phyloP scores from a whole-genome alignment of 1,140 invertebrate genomes.

The Lucilia cuprina region DNA sequence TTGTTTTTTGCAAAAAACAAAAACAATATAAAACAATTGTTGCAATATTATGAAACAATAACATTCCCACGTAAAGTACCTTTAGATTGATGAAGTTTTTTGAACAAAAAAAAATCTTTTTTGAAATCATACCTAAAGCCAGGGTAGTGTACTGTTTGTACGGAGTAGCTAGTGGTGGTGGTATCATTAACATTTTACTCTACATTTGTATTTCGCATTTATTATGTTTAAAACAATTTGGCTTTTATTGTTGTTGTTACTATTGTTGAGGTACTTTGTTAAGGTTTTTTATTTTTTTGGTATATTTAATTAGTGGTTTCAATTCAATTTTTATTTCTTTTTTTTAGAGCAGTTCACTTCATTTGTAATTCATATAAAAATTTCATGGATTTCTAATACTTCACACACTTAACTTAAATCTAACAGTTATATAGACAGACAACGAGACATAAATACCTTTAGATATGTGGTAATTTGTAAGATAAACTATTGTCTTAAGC shows the following conservation, averaged over 20 bases:
- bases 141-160: no score
- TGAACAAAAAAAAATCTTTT: no score
- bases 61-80: slow-evolving; percentile 10
- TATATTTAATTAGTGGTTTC: slow-evolving; percentile 24
- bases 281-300: neutral
- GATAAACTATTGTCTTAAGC: slow-evolving; percentile 5
- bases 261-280: neutral
- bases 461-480: neutral
- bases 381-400: slow-evolving; percentile 5
- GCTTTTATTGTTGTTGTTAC: neutral
- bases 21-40: neutral
- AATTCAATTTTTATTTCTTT: neutral
- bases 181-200: slow-evolving; percentile 15
- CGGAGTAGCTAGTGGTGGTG: neutral
- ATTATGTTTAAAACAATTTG: neutral
- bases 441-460: neutral
- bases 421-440: no score
- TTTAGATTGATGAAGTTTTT: neutral
- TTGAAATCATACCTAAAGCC: no score
- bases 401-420: neutral
- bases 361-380: slow-evolving; percentile 26
- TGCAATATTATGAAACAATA: slow-evolving; percentile 2
- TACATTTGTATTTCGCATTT: slow-evolving; percentile 12
- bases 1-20: neutral
- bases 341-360: slow-evolving; percentile 6